A percentile compares a stretch with the other conserved stretches of the same genome.
Evolutionary conservation across 2,113 vertebrate genomes (phyloP).

Genomic region (Falcunculus frontatus): DNA sequence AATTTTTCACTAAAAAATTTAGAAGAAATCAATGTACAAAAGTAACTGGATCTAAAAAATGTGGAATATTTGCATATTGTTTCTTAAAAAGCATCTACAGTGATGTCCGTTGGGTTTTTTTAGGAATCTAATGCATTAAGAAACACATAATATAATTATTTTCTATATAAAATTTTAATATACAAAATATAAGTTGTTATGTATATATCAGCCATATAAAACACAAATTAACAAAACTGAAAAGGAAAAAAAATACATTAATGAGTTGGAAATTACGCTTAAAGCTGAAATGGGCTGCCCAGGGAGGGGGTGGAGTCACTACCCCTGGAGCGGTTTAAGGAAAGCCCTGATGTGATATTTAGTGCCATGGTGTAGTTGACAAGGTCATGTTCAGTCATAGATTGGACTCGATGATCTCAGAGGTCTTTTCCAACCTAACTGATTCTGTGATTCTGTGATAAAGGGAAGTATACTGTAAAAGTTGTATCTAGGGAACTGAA

Average conservation of each 20-base stretch:
- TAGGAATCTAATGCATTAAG: not conserved
- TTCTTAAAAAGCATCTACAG: not conserved
- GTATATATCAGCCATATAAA: not conserved
- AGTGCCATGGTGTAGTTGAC: not conserved
- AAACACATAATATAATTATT: not conserved
- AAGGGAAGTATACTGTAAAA: not conserved
- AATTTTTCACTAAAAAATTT: not conserved
- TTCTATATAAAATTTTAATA: too few species aligned
- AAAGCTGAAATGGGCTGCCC: not conserved
- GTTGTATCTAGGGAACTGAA: not conserved
- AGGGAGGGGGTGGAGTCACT: accelerated
- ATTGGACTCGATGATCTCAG: not conserved
- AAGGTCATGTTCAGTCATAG: accelerated
- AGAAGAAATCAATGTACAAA: not conserved
- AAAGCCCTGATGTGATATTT: not conserved
- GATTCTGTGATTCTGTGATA: not conserved
- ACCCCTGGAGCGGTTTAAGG: not conserved
- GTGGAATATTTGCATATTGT: not conserved
- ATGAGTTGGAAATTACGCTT: not conserved
- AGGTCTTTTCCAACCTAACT: not conserved
- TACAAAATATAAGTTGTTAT: not conserved
- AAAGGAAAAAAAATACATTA: not conserved
- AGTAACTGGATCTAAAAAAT: not conserved
- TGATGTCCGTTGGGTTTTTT: not conserved
- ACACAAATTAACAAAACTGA: not conserved